A percentile compares a stretch with the other conserved stretches of the same genome.
These are phyloP conservation scores for Kradibia gibbosae DNA, from an alignment of 1,140 invertebrate genomes.

Conservation along the genomic window DNA sequence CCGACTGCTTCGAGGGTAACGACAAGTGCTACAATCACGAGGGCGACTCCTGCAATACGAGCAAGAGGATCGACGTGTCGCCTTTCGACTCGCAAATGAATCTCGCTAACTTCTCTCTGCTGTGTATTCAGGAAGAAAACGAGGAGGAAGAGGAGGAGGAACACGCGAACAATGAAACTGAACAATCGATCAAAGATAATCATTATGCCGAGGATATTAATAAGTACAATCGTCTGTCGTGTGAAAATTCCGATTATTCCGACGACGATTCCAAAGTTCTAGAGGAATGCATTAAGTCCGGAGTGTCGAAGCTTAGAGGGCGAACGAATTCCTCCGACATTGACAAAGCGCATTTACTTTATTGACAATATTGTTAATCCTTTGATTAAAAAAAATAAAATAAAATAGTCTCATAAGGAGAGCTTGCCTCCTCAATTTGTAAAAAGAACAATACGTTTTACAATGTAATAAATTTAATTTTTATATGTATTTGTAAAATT, in stretches of 20 bases:
- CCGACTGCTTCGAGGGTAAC: slow-evolving; percentile 76
- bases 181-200: slow-evolving; percentile 30
- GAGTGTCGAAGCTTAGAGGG: slow-evolving; percentile 60
- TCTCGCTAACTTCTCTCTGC: slow-evolving; percentile 27
- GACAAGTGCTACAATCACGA: slow-evolving; percentile 83
- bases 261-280: slow-evolving; percentile 63
- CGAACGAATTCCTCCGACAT: not conserved
- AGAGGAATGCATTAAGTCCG: slow-evolving; percentile 63
- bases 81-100: slow-evolving; percentile 50
- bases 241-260: slow-evolving; percentile 64
- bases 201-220: slow-evolving; percentile 32
- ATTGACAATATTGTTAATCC: slow-evolving; percentile 36
- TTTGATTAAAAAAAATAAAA: slow-evolving; percentile 15
- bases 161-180: slow-evolving; percentile 30
- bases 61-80: slow-evolving; percentile 45
- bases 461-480: slow-evolving; percentile 49
- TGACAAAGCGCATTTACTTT: slow-evolving; percentile 14
- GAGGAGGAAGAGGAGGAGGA: slow-evolving; percentile 40
- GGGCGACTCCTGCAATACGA: slow-evolving; percentile 80
- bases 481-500: slow-evolving; percentile 29
- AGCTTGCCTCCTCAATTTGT: slow-evolving; percentile 27
- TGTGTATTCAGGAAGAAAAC: slow-evolving; percentile 37
- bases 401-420: slow-evolving; percentile 2
- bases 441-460: slow-evolving; percentile 42
- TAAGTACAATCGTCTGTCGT: slow-evolving; percentile 56